Base-by-base conservation (phyloP, 2,797 vertebrate species). In the Anisognathus igniventris region DNA sequence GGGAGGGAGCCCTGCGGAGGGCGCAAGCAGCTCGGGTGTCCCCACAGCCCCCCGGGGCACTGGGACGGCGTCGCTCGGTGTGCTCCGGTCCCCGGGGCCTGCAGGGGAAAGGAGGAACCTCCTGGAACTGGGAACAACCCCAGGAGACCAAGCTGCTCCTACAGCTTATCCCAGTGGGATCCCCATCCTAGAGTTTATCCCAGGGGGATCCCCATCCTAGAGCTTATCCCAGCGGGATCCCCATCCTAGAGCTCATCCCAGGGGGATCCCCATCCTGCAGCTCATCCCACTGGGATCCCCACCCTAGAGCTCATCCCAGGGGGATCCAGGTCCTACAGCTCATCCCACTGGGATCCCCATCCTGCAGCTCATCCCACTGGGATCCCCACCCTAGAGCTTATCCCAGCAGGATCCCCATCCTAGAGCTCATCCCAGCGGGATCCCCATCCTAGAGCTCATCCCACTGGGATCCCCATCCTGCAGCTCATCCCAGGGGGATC, bases 401-500 rank as follows among this genome's bases (percentile, higher is more conserved):
- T 50, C 58, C 58, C 58, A 5, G 0, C 28, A 27, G 37, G 58
- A 61, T 30, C 19, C 12, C 2, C 1, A 3, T 35, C n/a, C 62
- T 27, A 5, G 9, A 21, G 18, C 18, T 8, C 3, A 35, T 35
- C 44, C 64, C 44, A 4, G 0, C 5, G 22, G 31, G 42, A 33
- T 47, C 12, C 47, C 15, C 14, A 9, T 35, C 35, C 35, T 35
- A 35, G 24, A 15, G 13, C 20, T n/a, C 25, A 21, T 48, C 64
- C n/a, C 14, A 2, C 0, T 3, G 8, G 61, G 61, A 44, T n/a
- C 30, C 13, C 4, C 11, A 21, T 9, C 9, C 51, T 4, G 2
- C 12, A 39, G 58, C 12, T 27, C 8, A 27, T 25, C 47, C 58
- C 37, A 10, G n/a, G n/a, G n/a, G 37, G 58, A 61, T 30, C 19